A percentile compares a stretch with the other conserved stretches of the same genome.
Conservation (phyloP, 1,140 invertebrate genomes). For the Bombus superbus region DNA sequence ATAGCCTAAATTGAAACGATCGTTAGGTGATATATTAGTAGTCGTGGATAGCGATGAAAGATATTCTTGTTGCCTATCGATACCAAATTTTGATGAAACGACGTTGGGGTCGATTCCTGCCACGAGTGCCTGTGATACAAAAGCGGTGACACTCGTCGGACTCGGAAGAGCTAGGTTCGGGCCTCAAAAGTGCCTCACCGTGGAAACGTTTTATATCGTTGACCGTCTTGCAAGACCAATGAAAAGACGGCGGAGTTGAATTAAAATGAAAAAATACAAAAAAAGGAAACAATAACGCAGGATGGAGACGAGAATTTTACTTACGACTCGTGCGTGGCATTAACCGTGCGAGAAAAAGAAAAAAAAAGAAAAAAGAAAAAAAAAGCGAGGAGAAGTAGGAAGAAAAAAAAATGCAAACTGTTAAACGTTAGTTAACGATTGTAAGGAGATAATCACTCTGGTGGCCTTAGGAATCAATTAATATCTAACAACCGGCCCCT, state of each 20-base stretch:
- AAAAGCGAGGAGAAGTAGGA: slow-evolving; percentile 28
- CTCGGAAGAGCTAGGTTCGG: slow-evolving; percentile 69
- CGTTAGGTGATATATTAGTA: slow-evolving; percentile 42
- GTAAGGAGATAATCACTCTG: slow-evolving; percentile 79
- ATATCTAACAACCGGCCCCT: slow-evolving; percentile 74
- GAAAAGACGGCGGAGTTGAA: slow-evolving; percentile 36
- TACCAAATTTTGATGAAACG: slow-evolving; percentile 35
- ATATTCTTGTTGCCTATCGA: slow-evolving; percentile 55
- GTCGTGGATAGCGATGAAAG: slow-evolving; percentile 52
- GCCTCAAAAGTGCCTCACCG: slow-evolving; percentile 78
- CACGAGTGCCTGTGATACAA: slow-evolving; percentile 47
- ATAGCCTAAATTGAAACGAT: slow-evolving; percentile 61
- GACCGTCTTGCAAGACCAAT: slow-evolving; percentile 58
- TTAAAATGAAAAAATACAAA: slow-evolving; percentile 32
- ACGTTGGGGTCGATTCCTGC: slow-evolving; percentile 50
- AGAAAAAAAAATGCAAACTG: slow-evolving; percentile 58
- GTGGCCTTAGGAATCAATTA: slow-evolving; percentile 80
- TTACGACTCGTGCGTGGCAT: background rate
- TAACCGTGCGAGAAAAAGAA: background rate
- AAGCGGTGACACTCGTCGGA: slow-evolving; percentile 40
- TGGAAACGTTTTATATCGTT: slow-evolving; percentile 69
- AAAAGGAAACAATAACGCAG: slow-evolving; percentile 8
- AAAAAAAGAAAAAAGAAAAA: slow-evolving; percentile 15
- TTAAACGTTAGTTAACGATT: slow-evolving; percentile 76
- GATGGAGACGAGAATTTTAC: slow-evolving; percentile 34